Evolutionary conservation across 2,113 vertebrate genomes (phyloP).

Genomic region (Felis chaus): DNA sequence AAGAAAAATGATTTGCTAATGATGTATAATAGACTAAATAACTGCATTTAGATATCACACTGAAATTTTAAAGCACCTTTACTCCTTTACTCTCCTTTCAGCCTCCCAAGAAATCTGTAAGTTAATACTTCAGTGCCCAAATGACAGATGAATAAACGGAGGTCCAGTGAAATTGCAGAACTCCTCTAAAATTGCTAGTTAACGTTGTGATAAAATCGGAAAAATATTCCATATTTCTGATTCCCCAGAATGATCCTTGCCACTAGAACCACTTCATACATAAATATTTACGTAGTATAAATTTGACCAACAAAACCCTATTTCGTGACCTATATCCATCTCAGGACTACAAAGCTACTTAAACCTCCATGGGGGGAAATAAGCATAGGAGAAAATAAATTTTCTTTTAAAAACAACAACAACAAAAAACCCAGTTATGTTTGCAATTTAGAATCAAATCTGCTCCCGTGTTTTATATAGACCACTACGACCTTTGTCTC

Average conservation of each 20-base stretch:
- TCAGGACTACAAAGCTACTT: background rate
- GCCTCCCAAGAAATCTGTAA: background rate
- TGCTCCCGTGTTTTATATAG: background rate
- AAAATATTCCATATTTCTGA: background rate
- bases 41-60: background rate
- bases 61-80: background rate
- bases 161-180: background rate
- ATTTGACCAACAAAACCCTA: background rate
- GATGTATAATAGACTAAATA: background rate
- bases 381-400: background rate
- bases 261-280: background rate
- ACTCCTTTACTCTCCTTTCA: background rate
- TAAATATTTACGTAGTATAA: background rate
- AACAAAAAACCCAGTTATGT: background rate
- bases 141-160: background rate
- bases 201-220: background rate
- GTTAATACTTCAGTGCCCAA: background rate
- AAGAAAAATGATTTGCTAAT: conserved; percentile 16
- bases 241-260: background rate
- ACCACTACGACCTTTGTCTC: background rate
- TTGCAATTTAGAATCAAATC: background rate
- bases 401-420: background rate
- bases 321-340: background rate
- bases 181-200: background rate
- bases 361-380: background rate